Percentiles rank a stretch among this genome's conserved stretches.
Evolutionary conservation across 2,797 vertebrate species (phyloP).

Genomic region (Microctenopoma stevenorrisi): DNA sequence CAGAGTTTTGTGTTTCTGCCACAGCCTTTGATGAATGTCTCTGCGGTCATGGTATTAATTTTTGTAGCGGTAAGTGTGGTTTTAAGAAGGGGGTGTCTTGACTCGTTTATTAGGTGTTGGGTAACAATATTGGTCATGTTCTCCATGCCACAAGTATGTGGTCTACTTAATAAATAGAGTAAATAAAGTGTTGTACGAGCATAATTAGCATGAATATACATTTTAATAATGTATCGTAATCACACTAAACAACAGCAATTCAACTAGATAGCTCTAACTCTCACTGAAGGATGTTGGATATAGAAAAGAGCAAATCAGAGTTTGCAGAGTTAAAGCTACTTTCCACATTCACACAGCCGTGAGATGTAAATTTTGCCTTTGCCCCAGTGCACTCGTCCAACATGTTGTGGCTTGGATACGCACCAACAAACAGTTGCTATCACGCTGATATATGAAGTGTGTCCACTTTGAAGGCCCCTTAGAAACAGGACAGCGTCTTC

Average conservation of each 20-base stretch:
- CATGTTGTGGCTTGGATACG: background rate
- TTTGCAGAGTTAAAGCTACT: background rate
- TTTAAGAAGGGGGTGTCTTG: conserved; percentile 25
- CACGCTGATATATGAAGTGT: background rate
- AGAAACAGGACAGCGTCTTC: too few relatives aligned
- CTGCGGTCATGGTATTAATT: conserved; percentile 39
- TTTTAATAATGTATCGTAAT: background rate
- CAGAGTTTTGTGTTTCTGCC: conserved; percentile 37
- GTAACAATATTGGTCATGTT: conserved; percentile 11
- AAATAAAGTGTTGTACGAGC: background rate
- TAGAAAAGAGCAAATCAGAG: background rate
- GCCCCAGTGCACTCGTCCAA: background rate
- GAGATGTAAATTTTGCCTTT: background rate
- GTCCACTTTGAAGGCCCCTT: background rate
- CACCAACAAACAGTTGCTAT: background rate
- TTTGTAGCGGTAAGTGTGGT: conserved; percentile 36
- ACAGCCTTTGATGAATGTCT: conserved; percentile 58
- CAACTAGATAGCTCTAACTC: background rate
- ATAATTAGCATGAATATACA: background rate
- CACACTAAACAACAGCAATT: background rate
- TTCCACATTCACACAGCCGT: background rate
- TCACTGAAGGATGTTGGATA: background rate
- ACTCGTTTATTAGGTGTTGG: conserved; percentile 13
- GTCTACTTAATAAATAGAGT: background rate
- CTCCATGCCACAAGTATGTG: background rate